These are phyloP conservation scores for Trichopoda pennipes DNA, from an alignment of 2,888 invertebrate genomes.

Conservation along the genomic window DNA sequence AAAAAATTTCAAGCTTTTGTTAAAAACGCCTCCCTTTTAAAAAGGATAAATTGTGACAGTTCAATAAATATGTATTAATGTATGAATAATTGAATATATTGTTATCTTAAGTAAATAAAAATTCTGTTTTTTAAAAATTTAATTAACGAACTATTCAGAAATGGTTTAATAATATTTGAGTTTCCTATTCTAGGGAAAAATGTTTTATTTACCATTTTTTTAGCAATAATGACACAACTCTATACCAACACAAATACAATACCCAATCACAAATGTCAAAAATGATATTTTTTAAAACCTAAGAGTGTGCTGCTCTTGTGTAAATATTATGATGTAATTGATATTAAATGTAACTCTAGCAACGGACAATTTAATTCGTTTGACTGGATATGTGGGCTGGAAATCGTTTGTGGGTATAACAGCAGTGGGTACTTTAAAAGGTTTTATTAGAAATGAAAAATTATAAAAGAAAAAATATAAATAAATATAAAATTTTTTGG, in stretches of 20 bases:
- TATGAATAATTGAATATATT: not conserved
- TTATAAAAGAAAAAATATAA: no score
- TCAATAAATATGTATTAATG: not conserved
- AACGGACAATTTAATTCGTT: not conserved
- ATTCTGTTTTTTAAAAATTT: not conserved
- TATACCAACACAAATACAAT: constrained; percentile 2
- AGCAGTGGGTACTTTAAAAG: no score
- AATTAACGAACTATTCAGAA: not conserved
- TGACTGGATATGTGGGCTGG: not conserved
- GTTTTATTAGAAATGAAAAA: no score
- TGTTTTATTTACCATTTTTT: constrained; percentile 6
- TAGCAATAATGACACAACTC: constrained; percentile 11
- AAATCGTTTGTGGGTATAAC: no score
- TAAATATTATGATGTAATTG: constrained; percentile 35
- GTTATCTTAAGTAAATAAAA: not conserved
- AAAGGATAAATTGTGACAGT: no score
- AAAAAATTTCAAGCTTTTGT: no score
- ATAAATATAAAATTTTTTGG: no score
- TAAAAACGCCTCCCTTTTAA: no score
- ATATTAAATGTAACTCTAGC: constrained; percentile 36
- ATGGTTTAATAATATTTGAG: not conserved
- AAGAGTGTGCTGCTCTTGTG: constrained; percentile 9
- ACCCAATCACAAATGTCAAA: not conserved
- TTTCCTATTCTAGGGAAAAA: not conserved
- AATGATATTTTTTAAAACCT: not conserved